These are phyloP conservation scores for Myzus persicae DNA, from an alignment of 1,140 invertebrate species.

Conservation along the genomic window DNA sequence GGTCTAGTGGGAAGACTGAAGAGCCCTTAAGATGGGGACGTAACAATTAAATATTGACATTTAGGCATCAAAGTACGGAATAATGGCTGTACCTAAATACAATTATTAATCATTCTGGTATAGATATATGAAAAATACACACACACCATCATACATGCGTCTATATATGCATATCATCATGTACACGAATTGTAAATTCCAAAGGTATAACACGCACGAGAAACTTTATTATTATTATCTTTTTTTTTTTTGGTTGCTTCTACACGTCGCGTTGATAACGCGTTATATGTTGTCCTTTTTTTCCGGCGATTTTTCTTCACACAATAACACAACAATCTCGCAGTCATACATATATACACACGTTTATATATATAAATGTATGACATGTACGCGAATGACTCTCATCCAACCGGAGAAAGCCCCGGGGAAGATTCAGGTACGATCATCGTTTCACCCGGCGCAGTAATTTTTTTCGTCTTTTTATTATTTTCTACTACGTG, in stretches of 20 bases:
- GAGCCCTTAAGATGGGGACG: neutral
- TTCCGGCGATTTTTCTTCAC: neutral
- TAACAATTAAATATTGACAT: neutral
- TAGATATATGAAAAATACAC: neutral
- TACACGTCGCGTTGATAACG: neutral
- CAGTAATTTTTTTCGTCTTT: neutral
- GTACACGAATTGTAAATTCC: constrained; percentile 13
- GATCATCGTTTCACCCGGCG: neutral
- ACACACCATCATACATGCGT: neutral
- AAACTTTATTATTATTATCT: neutral
- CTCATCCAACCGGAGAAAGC: neutral
- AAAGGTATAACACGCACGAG: neutral
- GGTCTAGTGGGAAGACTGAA: neutral
- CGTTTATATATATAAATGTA: neutral
- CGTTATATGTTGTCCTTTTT: neutral
- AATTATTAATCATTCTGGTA: neutral
- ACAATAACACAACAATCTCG: neutral
- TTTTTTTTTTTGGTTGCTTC: neutral
- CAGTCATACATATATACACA: neutral
- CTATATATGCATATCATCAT: too few species aligned
- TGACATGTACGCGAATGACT: neutral
- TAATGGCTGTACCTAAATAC: neutral
- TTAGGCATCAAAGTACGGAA: neutral
- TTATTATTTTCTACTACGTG: neutral
- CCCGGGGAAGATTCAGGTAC: neutral